These are phyloP conservation scores for Dermatemys mawii DNA, from an alignment of 2,113 vertebrate genomes.

Conservation along the genomic window DNA sequence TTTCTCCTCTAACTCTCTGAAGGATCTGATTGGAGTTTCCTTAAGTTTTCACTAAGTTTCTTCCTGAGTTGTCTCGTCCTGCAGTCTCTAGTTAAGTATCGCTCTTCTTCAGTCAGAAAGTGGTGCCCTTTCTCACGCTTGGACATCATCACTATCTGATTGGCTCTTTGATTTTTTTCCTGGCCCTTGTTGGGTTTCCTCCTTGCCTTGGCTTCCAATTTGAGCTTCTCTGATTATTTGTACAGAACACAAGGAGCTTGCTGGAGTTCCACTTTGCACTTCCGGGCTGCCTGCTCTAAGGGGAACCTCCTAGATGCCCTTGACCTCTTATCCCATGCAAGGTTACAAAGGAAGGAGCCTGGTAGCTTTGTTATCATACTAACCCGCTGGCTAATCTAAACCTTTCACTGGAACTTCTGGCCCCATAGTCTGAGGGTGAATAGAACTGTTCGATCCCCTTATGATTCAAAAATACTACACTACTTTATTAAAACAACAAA, in stretches of 20 bases:
- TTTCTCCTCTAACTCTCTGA: background rate
- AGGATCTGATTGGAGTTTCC: background rate
- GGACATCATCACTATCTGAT: accelerated
- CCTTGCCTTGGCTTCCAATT: background rate
- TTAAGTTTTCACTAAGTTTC: background rate
- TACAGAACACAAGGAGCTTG: background rate
- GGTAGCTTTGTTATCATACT: background rate
- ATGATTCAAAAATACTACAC: background rate
- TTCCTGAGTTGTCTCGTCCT: background rate
- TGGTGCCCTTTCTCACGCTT: background rate
- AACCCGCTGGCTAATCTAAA: background rate
- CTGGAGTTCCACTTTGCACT: background rate
- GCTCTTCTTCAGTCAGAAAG: background rate
- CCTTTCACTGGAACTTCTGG: background rate
- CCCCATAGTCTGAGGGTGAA: background rate
- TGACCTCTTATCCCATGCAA: background rate
- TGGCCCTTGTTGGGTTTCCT: background rate
- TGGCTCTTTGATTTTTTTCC: background rate
- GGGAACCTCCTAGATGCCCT: background rate
- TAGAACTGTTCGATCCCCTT: background rate
- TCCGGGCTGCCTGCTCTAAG: background rate
- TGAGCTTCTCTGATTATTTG: background rate
- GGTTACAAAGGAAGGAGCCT: background rate
- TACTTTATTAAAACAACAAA: background rate
- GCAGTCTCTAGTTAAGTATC: background rate